A percentile compares a stretch with the other conserved stretches of the same genome.
Evolutionary conservation across 2,888 invertebrate genomes (phyloP).

Genomic region (Drosophila nr. fundita): DNA sequence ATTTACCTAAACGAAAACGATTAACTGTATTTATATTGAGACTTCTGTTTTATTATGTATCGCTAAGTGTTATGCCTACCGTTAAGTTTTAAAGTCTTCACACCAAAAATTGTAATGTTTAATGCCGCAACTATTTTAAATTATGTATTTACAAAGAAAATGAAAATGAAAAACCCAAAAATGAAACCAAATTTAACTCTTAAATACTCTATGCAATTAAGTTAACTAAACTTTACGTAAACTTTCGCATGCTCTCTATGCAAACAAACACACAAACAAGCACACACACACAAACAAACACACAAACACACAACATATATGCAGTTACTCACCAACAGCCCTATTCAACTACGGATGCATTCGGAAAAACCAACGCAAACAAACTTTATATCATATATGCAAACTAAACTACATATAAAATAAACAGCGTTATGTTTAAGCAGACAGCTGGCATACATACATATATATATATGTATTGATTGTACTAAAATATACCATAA

Average conservation of each 20-base stretch:
- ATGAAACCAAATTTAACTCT: constrained; percentile 38
- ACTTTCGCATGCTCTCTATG: constrained; percentile 51
- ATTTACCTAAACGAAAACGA: constrained; percentile 68
- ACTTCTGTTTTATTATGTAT: constrained; percentile 60
- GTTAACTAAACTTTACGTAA: constrained; percentile 60
- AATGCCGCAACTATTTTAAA: constrained; percentile 55
- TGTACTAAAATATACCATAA: constrained; percentile 72
- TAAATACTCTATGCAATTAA: constrained; percentile 73
- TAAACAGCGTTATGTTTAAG: constrained; percentile 72
- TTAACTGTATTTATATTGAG: constrained; percentile 60
- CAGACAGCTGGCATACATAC: constrained; percentile 61
- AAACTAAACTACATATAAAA: constrained; percentile 55
- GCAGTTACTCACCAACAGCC: constrained; percentile 53
- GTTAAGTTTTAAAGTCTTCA: constrained; percentile 74
- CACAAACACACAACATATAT: constrained; percentile 17
- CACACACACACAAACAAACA: constrained; percentile 1
- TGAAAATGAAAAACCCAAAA: constrained; percentile 1
- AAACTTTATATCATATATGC: constrained; percentile 55
- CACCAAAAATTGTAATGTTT: constrained; percentile 40
- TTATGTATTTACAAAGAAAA: constrained; percentile 64
- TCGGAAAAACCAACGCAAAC: constrained; percentile 58
- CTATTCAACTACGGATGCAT: constrained; percentile 57
- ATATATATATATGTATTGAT: constrained; percentile 21
- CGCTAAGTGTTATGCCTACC: constrained; percentile 77
- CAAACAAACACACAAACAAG: constrained; percentile 1